phyloP scores from a whole-genome alignment of 2,113 vertebrate genomes.

The Bombycilla garrulus region DNA sequence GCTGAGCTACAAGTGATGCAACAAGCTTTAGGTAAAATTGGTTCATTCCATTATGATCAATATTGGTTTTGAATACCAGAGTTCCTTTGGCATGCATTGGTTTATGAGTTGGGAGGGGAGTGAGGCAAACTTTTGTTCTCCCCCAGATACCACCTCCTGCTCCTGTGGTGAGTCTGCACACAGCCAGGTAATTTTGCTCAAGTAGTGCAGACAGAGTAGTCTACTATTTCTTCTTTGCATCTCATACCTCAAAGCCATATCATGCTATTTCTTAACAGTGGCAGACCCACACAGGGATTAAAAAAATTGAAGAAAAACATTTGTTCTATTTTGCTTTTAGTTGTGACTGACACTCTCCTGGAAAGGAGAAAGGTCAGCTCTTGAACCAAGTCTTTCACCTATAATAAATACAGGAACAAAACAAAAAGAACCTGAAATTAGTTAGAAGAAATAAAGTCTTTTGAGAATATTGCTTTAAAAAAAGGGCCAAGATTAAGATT shows the following conservation, averaged over 20 bases:
- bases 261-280: background rate
- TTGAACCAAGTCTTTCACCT: background rate
- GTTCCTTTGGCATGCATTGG: background rate
- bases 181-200: background rate
- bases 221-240: background rate
- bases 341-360: background rate
- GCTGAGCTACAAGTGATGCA: background rate
- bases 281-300: background rate
- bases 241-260: background rate
- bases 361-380: background rate
- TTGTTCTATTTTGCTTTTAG: background rate
- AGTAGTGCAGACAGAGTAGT: background rate
- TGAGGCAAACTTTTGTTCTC: background rate
- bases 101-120: background rate
- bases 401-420: background rate
- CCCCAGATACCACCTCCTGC: background rate
- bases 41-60: rapidly evolving
- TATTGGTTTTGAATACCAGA: background rate
- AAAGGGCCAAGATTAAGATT: background rate
- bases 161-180: background rate
- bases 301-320: background rate
- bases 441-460: background rate
- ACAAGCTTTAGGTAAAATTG: background rate
- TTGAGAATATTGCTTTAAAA: background rate
- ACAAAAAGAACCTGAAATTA: background rate